phyloP scores from a whole-genome alignment of 2,888 invertebrate species.

The Hirudinaria manillensis region DNA sequence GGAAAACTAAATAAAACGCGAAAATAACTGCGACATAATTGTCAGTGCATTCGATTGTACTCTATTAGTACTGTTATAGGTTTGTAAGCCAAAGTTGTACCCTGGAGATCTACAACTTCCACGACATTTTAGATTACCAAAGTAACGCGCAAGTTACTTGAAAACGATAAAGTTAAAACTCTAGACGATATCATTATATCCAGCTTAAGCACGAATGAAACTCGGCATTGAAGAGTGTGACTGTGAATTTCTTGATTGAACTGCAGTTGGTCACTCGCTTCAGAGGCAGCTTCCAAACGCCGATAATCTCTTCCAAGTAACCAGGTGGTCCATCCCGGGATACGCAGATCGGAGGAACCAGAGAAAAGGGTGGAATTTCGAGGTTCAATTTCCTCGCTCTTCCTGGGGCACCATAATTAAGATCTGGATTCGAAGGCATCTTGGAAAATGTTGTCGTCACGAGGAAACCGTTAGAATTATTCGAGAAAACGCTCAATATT shows the following conservation, averaged over 20 bases:
- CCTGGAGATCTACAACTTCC: too few species aligned
- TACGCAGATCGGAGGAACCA: slow-evolving; percentile 35
- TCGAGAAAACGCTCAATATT: slow-evolving; percentile 33
- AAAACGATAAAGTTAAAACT: too few species aligned
- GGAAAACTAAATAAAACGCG: too few species aligned
- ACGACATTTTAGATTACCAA: too few species aligned
- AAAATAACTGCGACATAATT: too few species aligned
- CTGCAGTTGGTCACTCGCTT: not conserved
- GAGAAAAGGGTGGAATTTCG: slow-evolving; percentile 36
- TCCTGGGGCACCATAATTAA: slow-evolving; percentile 28
- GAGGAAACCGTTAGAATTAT: slow-evolving; percentile 30
- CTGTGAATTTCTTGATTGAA: not conserved
- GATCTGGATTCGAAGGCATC: slow-evolving; percentile 29
- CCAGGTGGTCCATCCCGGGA: slow-evolving; percentile 31
- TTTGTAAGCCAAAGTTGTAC: too few species aligned
- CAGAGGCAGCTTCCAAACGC: slow-evolving; percentile 36
- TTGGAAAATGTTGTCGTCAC: slow-evolving; percentile 35
- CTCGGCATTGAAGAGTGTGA: not conserved
- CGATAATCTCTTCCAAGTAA: slow-evolving; percentile 28
- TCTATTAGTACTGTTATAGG: too few species aligned
- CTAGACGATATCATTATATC: too few species aligned
- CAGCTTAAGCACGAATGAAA: too few species aligned
- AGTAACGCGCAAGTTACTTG: too few species aligned
- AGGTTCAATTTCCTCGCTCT: slow-evolving; percentile 35
- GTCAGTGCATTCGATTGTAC: too few species aligned